Percentiles rank a stretch among this genome's conserved stretches.
phyloP scores from a whole-genome alignment of 23 tunicate species.

The Trididemnum nubilum region DNA sequence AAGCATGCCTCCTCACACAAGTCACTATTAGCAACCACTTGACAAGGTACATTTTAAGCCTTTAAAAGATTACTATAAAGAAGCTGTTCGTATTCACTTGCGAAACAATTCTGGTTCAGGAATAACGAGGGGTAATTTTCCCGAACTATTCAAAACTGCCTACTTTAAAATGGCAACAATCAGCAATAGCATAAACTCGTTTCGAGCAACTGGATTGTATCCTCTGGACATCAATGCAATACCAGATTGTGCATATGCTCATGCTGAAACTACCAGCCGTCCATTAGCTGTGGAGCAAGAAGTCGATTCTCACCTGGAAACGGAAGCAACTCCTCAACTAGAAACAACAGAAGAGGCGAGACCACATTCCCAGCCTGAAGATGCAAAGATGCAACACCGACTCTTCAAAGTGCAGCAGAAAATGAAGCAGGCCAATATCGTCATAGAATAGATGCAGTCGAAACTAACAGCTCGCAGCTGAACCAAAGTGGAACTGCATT shows the following conservation, averaged over 20 bases:
- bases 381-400: slow-evolving; percentile 4
- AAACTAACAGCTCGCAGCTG: slow-evolving; percentile 3
- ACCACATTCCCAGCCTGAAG: neutral
- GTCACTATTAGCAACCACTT: slow-evolving; percentile 30
- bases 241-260: slow-evolving; percentile 20
- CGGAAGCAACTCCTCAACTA: neutral
- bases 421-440: neutral
- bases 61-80: slow-evolving; percentile 33
- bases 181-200: slow-evolving; percentile 21
- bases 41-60: slow-evolving; percentile 41
- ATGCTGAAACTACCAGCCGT: slow-evolving; percentile 15
- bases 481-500: slow-evolving; percentile 3
- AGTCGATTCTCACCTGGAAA: neutral
- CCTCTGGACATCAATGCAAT: slow-evolving; percentile 20
- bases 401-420: neutral
- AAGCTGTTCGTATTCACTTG: slow-evolving; percentile 27
- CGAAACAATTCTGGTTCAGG: slow-evolving; percentile 41
- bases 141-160: slow-evolving; percentile 18
- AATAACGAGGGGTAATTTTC: slow-evolving; percentile 33
- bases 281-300: neutral
- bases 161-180: slow-evolving; percentile 32
- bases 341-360: neutral
- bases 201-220: slow-evolving; percentile 25
- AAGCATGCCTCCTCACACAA: slow-evolving; percentile 14
- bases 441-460: neutral